These are phyloP conservation scores for Phallusia fumigata DNA, from an alignment of 23 tunicate species.

Conservation along the genomic window DNA sequence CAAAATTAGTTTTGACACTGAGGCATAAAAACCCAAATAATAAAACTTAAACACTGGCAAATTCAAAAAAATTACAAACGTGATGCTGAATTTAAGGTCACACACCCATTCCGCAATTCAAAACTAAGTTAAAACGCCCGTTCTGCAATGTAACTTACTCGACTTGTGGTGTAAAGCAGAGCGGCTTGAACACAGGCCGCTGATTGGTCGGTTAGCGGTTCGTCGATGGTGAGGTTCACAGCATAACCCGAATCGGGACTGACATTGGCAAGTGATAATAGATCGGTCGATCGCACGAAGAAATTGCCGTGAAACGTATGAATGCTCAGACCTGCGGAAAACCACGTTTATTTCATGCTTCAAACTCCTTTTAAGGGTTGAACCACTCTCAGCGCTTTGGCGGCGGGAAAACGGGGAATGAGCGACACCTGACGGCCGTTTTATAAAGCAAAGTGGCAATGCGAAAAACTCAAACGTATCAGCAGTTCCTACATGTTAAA, in stretches of 20 bases:
- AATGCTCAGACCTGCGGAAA: conserved; percentile 57
- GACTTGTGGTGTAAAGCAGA: conserved; percentile 95
- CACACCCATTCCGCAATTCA: neutral
- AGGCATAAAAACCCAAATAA: no score
- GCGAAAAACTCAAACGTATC: neutral
- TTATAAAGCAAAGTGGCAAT: neutral
- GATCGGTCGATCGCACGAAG: conserved; percentile 97
- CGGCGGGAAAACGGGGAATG: no score
- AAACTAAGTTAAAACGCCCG: neutral
- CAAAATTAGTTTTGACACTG: no score
- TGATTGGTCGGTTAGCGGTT: conserved; percentile 63
- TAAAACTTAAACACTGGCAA: no score
- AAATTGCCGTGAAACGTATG: conserved; percentile 97
- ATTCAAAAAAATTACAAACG: neutral
- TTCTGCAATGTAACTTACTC: conserved; percentile 20
- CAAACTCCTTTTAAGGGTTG: no score
- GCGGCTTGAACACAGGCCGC: conserved; percentile 96
- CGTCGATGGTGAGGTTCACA: conserved; percentile 82
- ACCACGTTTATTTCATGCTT: no score
- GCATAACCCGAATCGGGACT: conserved; percentile 96
- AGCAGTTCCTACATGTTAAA: no score
- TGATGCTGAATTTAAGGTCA: neutral
- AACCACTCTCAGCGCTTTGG: no score
- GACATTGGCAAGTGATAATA: conserved; percentile 84
- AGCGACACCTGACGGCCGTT: no score